Base-by-base conservation (phyloP, 2,888 invertebrate species). In the Philopedon plagiatum region DNA sequence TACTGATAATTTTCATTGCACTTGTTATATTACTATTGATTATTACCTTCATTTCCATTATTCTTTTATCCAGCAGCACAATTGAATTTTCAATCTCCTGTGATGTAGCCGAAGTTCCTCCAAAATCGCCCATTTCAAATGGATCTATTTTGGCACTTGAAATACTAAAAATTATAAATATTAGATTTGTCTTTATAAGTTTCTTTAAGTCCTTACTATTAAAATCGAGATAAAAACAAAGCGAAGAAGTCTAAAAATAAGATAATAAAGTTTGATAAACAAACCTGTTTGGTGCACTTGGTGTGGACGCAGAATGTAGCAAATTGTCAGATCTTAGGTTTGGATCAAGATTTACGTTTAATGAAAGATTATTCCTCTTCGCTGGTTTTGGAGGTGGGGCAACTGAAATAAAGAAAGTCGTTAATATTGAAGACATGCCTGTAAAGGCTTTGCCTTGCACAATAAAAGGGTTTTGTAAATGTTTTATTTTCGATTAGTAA, bases 381-480 rank as follows among this genome's bases (percentile, higher is more conserved):
- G 90, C 89, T 5, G 92, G 90, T 85, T 94, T 95, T 69, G 96
- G 96, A 71, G 96, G 96, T 74, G 96, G 96, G 51, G 95, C 94
- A 90, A 96, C 96, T 96, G 85, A 7, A 88, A 87, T 78, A 26
- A 29, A 21, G 21, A 32, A 15, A 9, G 56, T 7, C 29, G 2
- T 39, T n/a, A n/a, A n/a, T n/a, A n/a, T n/a, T n/a, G n/a, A n/a
- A n/a, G n/a, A n/a, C n/a, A n/a, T n/a, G n/a, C n/a, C n/a, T n/a
- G n/a, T n/a, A n/a, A n/a, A n/a, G n/a, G n/a, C n/a, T n/a, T n/a
- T n/a, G n/a, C n/a, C n/a, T n/a, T n/a, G n/a, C n/a, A n/a, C n/a
- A n/a, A n/a, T n/a, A n/a, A n/a, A n/a, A n/a, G n/a, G n/a, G n/a
- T n/a, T n/a, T n/a, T n/a, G n/a, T n/a, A n/a, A n/a, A n/a, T n/a